A percentile compares a stretch with the other conserved stretches of the same genome.
Evolutionary conservation across 2,797 vertebrate genomes (phyloP).

Genomic region (Prionace glauca): DNA sequence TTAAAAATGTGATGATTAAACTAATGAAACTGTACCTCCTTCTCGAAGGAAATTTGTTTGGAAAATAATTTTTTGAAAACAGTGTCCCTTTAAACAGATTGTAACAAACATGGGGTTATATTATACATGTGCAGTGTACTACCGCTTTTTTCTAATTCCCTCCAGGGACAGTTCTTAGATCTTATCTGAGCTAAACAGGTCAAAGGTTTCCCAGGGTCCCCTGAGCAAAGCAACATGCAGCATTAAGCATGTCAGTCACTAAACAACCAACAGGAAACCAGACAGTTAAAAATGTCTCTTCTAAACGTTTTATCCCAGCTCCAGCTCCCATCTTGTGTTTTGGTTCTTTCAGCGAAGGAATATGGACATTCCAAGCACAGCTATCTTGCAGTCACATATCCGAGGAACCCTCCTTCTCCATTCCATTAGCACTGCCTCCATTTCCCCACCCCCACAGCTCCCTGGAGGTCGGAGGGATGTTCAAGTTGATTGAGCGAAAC

Average conservation of each 20-base stretch:
- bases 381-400: no score
- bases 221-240: neutral
- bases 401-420: neutral
- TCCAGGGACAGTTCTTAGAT: constrained; percentile 13
- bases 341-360: neutral
- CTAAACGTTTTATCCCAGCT: neutral
- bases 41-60: neutral
- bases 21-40: neutral
- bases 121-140: neutral
- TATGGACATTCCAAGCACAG: neutral
- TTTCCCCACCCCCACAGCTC: neutral
- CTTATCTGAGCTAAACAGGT: constrained; percentile 11
- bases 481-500: neutral
- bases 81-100: neutral
- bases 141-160: neutral
- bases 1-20: neutral
- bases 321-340: neutral
- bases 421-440: no score
- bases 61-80: neutral
- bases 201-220: constrained; percentile 24
- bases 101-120: neutral
- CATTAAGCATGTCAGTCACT: neutral
- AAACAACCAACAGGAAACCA: neutral
- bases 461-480: neutral
- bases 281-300: neutral